phyloP scores from a whole-genome alignment of 1,140 invertebrate genomes.

The Papilio dardanus region DNA sequence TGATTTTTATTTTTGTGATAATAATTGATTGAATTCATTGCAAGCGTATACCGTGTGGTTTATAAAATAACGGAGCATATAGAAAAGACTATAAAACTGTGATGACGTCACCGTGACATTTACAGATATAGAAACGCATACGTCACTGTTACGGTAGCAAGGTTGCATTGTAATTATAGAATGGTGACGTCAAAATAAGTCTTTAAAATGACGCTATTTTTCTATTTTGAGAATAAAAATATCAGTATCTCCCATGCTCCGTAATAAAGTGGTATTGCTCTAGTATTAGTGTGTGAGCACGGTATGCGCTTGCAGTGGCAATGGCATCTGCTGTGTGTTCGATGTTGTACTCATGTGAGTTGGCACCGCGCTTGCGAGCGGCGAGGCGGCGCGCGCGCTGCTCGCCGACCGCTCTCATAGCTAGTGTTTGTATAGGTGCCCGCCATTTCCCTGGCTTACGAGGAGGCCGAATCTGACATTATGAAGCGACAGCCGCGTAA shows the following conservation, averaged over 20 bases:
- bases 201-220: background rate
- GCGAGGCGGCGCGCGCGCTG: conserved; percentile 48
- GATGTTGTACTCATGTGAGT: conserved; percentile 74
- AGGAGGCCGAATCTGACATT: conserved; percentile 99
- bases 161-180: background rate
- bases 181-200: background rate
- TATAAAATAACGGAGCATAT: background rate
- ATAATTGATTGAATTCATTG: conserved; percentile 63
- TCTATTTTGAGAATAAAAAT: too few species aligned
- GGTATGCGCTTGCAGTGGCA: conserved; percentile 62
- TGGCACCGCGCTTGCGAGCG: conserved; percentile 64
- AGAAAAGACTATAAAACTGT: background rate
- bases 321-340: conserved; percentile 64
- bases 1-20: conserved; percentile 64
- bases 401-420: conserved; percentile 72
- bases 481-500: conserved; percentile 99
- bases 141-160: background rate
- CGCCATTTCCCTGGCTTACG: conserved; percentile 99
- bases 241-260: too few species aligned
- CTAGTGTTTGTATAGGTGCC: conserved; percentile 92
- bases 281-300: background rate
- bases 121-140: background rate
- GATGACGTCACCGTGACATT: background rate
- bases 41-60: conserved; percentile 53
- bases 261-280: background rate